A percentile compares a stretch with the other conserved stretches of the same genome.
phyloP scores from a whole-genome alignment of 2,888 invertebrate species.

The Matsumyia berberina region DNA sequence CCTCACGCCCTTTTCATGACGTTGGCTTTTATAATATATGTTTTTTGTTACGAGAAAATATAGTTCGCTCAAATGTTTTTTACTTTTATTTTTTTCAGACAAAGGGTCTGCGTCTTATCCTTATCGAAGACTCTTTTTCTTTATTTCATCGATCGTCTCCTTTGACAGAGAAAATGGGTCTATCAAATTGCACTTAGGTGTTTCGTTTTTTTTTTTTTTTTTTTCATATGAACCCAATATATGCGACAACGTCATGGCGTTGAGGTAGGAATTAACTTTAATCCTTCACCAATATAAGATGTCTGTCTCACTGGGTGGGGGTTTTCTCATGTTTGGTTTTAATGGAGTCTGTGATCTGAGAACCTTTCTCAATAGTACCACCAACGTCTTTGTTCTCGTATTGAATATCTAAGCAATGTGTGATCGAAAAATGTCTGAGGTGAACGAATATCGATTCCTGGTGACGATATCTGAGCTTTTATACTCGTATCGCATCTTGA shows the following conservation, averaged over 20 bases:
- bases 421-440: constrained; percentile 49
- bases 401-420: constrained; percentile 61
- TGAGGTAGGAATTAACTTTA: constrained; percentile 75
- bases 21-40: constrained; percentile 35
- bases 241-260: constrained; percentile 61
- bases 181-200: constrained; percentile 73
- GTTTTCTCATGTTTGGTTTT: constrained; percentile 42
- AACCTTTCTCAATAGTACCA: constrained; percentile 22
- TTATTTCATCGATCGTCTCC: constrained; percentile 70
- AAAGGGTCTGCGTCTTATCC: constrained; percentile 73
- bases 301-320: constrained; percentile 67
- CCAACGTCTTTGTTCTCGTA: constrained; percentile 38
- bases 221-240: constrained; percentile 22
- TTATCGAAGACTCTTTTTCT: constrained; percentile 64
- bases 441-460: constrained; percentile 33
- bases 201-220: constrained; percentile 17
- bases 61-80: constrained; percentile 54
- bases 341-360: constrained; percentile 11
- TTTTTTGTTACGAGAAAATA: constrained; percentile 30
- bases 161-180: constrained; percentile 71
- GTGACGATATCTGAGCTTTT: constrained; percentile 62
- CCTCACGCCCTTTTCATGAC: constrained; percentile 71
- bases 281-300: constrained; percentile 73
- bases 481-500: constrained; percentile 52
- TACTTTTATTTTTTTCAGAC: constrained; percentile 33